A percentile compares a stretch with the other conserved stretches of the same genome.
Conservation (phyloP, 2,113 vertebrate genomes). For the Actinemys pallida region DNA sequence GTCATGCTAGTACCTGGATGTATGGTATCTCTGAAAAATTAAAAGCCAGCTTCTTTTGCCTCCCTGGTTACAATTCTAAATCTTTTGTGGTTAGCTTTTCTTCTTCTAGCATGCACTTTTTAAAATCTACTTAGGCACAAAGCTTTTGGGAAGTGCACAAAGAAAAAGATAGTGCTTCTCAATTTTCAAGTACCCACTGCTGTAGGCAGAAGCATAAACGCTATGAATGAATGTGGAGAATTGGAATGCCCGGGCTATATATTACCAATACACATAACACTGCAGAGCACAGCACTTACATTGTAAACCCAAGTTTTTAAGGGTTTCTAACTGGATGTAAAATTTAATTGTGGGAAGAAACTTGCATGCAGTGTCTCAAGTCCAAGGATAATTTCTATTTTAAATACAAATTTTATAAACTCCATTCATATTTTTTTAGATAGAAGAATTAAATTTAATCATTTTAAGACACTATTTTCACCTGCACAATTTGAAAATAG, state of each 20-base stretch:
- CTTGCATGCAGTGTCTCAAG: rapidly evolving
- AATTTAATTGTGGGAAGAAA: neutral
- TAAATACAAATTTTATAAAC: neutral
- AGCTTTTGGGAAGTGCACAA: rapidly evolving
- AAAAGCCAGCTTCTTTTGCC: neutral
- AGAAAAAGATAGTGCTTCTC: rapidly evolving
- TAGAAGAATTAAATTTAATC: neutral
- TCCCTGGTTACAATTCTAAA: neutral
- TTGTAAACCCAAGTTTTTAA: neutral
- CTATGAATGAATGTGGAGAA: rapidly evolving
- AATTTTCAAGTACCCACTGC: rapidly evolving
- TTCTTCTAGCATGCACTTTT: neutral
- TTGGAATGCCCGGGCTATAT: rapidly evolving
- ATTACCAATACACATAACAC: rapidly evolving
- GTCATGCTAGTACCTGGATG: rapidly evolving
- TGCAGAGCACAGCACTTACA: rapidly evolving
- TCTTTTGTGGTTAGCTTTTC: neutral
- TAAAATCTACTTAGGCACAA: neutral
- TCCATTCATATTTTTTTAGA: neutral
- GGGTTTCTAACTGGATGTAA: neutral
- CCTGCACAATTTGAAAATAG: neutral
- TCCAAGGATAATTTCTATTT: neutral
- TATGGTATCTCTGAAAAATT: neutral
- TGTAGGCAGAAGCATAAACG: neutral
- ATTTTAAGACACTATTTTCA: neutral